phyloP scores from a whole-genome alignment of 92 coral and sea anemone genomes.

The Epizoanthus ramosus region DNA sequence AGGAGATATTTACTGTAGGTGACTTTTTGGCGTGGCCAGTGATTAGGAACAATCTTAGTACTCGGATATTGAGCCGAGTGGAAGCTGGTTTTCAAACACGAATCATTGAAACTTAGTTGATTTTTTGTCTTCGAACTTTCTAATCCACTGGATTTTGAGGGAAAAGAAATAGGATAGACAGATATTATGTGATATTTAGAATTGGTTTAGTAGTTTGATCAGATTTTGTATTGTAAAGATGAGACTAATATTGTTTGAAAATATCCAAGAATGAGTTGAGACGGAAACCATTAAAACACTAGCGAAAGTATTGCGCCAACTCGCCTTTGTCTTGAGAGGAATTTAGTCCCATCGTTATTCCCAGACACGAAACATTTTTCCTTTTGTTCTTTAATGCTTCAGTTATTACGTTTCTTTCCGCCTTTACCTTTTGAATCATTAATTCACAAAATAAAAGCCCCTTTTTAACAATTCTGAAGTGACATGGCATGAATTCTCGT shows the following conservation, averaged over 20 bases:
- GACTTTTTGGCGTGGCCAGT: constrained; percentile 29
- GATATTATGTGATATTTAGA: not conserved
- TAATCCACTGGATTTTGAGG: not conserved
- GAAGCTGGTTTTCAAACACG: constrained; percentile 3
- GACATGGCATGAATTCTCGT: not conserved
- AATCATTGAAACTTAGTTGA: not conserved
- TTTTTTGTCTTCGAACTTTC: not conserved
- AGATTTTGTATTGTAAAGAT: not conserved
- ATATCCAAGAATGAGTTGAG: not conserved
- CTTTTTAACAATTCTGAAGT: not conserved
- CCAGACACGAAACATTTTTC: constrained; percentile 8
- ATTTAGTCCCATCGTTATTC: not conserved
- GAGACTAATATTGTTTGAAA: constrained; percentile 1
- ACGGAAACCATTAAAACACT: constrained; percentile 14
- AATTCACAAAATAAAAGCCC: not conserved
- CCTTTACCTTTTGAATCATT: not conserved
- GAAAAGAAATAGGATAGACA: not conserved
- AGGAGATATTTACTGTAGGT: not conserved
- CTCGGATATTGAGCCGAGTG: constrained; percentile 26
- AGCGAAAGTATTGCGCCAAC: constrained; percentile 3
- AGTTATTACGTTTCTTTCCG: not conserved
- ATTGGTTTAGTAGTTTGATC: not conserved
- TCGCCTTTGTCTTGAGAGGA: constrained; percentile 25
- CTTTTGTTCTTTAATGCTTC: not conserved
- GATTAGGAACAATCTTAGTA: not conserved